A percentile compares a stretch with the other conserved stretches of the same genome.
phyloP scores from a whole-genome alignment of 53 echinoderm and acorn worm genomes.

The Crossaster papposus region DNA sequence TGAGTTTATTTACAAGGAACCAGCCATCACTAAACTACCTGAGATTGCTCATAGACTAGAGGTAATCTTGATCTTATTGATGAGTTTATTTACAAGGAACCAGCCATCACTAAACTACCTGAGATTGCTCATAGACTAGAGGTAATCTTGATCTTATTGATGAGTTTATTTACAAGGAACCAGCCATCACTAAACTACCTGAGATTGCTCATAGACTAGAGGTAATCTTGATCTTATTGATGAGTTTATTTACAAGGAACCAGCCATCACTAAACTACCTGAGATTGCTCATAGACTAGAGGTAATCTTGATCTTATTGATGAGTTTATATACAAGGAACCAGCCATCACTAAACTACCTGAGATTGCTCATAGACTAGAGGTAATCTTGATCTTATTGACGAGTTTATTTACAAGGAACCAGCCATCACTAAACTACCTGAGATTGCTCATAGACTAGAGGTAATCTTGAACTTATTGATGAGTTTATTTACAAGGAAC shows the following conservation, averaged over 20 bases:
- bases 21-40: constrained; percentile 95
- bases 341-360: constrained; percentile 95
- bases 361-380: constrained; percentile 95
- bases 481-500: constrained; percentile 96
- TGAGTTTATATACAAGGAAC: constrained; percentile 98
- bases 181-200: constrained; percentile 95
- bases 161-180: constrained; percentile 96
- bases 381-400: constrained; percentile 62
- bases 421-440: constrained; percentile 95
- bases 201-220: constrained; percentile 95
- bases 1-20: constrained; percentile 96
- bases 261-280: constrained; percentile 95
- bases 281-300: constrained; percentile 95
- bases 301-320: constrained; percentile 62
- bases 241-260: constrained; percentile 96
- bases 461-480: constrained; percentile 61
- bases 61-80: constrained; percentile 62
- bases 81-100: constrained; percentile 96
- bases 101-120: constrained; percentile 95
- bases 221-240: constrained; percentile 62
- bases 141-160: constrained; percentile 62
- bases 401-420: constrained; percentile 96
- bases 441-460: constrained; percentile 95
- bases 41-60: constrained; percentile 95
- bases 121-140: constrained; percentile 95